A percentile compares a stretch with the other conserved stretches of the same genome.
Conservation (phyloP, 1,140 invertebrate species). For the Anastatus disparis region DNA sequence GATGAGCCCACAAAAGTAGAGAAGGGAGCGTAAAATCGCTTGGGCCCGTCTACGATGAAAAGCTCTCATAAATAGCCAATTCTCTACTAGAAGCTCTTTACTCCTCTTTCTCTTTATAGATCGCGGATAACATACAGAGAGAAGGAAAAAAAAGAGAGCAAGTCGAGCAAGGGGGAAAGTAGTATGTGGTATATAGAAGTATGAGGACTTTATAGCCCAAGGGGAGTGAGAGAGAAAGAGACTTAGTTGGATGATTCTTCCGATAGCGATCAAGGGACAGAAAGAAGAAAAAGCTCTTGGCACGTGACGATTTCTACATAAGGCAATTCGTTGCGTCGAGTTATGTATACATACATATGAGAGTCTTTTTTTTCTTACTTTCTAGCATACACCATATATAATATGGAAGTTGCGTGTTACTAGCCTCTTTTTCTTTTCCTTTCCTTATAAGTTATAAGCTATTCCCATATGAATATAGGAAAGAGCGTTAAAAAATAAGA, state of each 20-base stretch:
- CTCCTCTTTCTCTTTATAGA: no score
- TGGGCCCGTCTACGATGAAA: slow-evolving; percentile 43
- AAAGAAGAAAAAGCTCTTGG: no score
- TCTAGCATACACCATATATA: no score
- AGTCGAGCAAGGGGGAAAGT: slow-evolving; percentile 21
- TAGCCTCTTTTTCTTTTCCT: not conserved
- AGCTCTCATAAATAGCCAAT: slow-evolving; percentile 61
- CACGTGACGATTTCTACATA: slow-evolving; percentile 36
- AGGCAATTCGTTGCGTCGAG: not conserved
- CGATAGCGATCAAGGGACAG: slow-evolving; percentile 37
- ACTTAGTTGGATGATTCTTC: slow-evolving; percentile 25
- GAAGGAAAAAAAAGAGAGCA: slow-evolving; percentile 26
- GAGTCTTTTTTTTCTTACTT: no score
- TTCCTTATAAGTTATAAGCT: no score
- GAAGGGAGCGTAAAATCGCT: slow-evolving; percentile 46
- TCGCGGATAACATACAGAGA: slow-evolving; percentile 55
- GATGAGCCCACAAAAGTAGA: slow-evolving; percentile 30
- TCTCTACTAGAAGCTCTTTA: no score
- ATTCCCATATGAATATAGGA: no score
- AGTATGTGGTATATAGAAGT: slow-evolving; percentile 26
- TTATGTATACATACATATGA: no score
- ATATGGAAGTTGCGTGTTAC: not conserved
- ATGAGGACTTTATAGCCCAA: slow-evolving; percentile 58
- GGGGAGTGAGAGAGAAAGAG: slow-evolving; percentile 24
- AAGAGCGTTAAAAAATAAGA: no score